A percentile compares a stretch with the other conserved stretches of the same genome.
Conservation (phyloP, 2,113 vertebrate species). For the Myrmecobius fasciatus region DNA sequence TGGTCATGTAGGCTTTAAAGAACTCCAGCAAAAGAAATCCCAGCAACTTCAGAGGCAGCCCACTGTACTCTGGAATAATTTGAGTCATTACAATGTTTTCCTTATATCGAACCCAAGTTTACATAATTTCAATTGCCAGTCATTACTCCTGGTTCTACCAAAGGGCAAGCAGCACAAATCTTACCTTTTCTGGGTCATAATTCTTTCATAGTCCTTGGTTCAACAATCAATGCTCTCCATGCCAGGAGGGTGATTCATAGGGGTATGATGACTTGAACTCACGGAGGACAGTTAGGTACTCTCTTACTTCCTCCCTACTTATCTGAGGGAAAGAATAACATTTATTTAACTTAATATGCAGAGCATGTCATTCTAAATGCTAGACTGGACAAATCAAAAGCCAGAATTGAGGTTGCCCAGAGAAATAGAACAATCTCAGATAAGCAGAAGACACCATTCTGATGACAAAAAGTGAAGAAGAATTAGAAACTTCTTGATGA, state of each 20-base stretch:
- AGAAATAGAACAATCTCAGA: not conserved
- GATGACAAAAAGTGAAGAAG: not conserved
- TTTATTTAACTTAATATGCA: not conserved
- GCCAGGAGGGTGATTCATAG: not conserved
- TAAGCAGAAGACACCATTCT: not conserved
- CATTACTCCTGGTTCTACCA: not conserved
- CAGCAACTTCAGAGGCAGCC: not conserved
- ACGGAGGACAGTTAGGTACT: not conserved
- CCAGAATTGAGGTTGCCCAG: not conserved
- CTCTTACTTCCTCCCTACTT: not conserved
- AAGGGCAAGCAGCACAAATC: not conserved
- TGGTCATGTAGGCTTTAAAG: not conserved
- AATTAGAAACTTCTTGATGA: not conserved
- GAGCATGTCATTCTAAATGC: not conserved
- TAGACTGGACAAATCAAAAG: not conserved
- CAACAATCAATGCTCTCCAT: too few species aligned
- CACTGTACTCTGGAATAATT: not conserved
- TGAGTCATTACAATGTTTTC: not conserved
- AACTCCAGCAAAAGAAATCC: not conserved
- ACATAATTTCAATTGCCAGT: not conserved
- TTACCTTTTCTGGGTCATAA: not conserved
- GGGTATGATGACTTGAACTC: not conserved
- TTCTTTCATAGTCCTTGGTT: not conserved
- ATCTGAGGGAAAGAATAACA: not conserved
- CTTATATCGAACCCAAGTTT: not conserved